Evolutionary conservation across 2,113 vertebrate species (phyloP).

Genomic region (Cynopterus brachyotis): DNA sequence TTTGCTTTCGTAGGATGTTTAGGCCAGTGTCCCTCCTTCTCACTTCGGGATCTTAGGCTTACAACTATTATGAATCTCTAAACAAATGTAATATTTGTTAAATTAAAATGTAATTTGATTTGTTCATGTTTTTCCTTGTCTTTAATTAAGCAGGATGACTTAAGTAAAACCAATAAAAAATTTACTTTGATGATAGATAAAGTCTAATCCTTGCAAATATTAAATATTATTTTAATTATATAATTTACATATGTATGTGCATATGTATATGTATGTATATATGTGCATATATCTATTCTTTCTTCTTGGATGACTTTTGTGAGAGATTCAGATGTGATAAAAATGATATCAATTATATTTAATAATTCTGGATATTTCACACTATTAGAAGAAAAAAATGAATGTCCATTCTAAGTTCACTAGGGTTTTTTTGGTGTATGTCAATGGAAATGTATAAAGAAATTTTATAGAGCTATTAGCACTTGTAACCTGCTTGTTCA

Average conservation of each 20-base stretch:
- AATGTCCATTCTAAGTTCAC: not conserved
- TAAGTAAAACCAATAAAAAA: not conserved
- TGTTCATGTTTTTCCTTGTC: not conserved
- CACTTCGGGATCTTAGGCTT: not conserved
- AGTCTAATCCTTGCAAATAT: not conserved
- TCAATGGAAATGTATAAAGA: not conserved
- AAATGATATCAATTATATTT: not conserved
- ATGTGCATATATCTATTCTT: not conserved
- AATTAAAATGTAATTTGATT: conserved; percentile 3
- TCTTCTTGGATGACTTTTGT: not conserved
- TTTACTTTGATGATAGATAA: not conserved
- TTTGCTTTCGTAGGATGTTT: not conserved
- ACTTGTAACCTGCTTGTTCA: conserved; percentile 56
- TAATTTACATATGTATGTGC: not conserved
- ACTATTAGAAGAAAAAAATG: not conserved
- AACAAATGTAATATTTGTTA: not conserved
- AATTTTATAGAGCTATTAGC: not conserved
- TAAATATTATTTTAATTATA: not conserved
- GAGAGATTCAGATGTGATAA: not conserved
- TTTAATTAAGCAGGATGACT: not conserved
- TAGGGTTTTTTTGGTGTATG: not conserved
- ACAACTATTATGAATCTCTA: not conserved
- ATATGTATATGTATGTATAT: not conserved
- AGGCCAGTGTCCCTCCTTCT: not conserved
- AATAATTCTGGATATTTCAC: not conserved